Evolutionary conservation across 2,113 vertebrate genomes (phyloP), one percentile per base, ranked within the genome.

Genomic region (Carettochelys insculpta): DNA sequence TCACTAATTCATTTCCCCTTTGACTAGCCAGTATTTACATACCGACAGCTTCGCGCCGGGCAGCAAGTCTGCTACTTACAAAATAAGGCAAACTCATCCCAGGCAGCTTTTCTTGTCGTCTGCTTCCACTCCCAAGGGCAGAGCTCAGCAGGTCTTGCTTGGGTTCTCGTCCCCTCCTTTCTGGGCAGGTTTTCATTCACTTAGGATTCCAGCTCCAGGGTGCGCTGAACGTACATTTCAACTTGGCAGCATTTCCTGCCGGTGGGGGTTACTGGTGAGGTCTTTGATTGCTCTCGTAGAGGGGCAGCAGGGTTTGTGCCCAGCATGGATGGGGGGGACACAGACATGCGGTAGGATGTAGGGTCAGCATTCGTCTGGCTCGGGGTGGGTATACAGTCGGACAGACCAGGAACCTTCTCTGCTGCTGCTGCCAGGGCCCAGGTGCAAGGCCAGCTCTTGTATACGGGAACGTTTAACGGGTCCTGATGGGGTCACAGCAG

Each of bases 1-100:
- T 80, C 84, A 47, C 54, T 88, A 84, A 87, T 94, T 95, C 52
- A 29, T 87, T 88, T 91, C 90, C 83, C 80, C 61, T 79, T 84
- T 47, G 77, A 54, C 85, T 92, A 0, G 5, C 53, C 90, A 94
- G n/a, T 92, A 87, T 96, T 97, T 97, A 93, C 92, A 94, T 96
- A 84, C 71, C 85, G 95, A 85, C 45, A 45, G 53, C 61, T 93
- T 85, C 41, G 11, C 71, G 89, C 54, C 91, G 91, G 86, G 86
- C 87, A 86, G 89, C 52, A 54, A 82, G 87, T 85, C 80, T 79
- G 45, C 58, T 71, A 31, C 79, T 93, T 84, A 52, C 47, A 84
- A 25, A 87, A 11, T 16, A 68, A 56, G 38, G 22, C 61, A 22
- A 38, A 47, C 38, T 16, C 22, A 25, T 82, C 83, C 56, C 80